Base-by-base conservation (phyloP, 1,140 invertebrate species). In the Goniozus legneri region DNA sequence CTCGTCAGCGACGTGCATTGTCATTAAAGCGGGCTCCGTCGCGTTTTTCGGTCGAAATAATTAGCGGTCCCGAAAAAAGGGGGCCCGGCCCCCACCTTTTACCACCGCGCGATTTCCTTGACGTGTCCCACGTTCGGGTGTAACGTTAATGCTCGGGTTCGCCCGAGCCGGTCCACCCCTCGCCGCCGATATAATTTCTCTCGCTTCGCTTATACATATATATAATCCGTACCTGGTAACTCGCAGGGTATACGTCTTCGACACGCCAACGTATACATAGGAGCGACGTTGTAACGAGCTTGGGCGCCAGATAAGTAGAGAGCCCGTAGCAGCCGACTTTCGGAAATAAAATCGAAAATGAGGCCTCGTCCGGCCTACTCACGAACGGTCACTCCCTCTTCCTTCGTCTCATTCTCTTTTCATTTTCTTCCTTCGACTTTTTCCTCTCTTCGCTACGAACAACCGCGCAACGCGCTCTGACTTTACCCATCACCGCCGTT, bases 231-330 rank as follows among this genome's bases (percentile, higher is more conserved):
- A 27, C 4, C 10, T n/a, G 30, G n/a, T n/a, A n/a, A n/a, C n/a
- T n/a, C n/a, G n/a, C n/a, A n/a, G n/a, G n/a, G n/a, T n/a, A n/a
- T n/a, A 20, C 30, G 47, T 32, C 33, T 7, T 35, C 21, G 45
- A 24, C 47, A 44, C 42, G 41, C 44, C 14, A n/a, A 18, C 16
- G 19, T 12, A 15, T 15, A 12, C 19, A 12, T 46, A 48, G n/a
- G 36, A 20, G 55, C 44, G 21, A 8, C 49, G 24, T 20, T 22
- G 50, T 54, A 59, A 64, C 52, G 52, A 64, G 53, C 22, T 19
- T 13, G 60, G 62, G 64, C 66, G 64, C 62, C 65, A 60, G 50
- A 56, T 67, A 69, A 70, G 51, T 70, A 65, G 58, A 66, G 56
- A 50, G 45, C 42, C 33, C 22, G 14, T n/a, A 31, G 40, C 20